A percentile compares a stretch with the other conserved stretches of the same genome.
These are phyloP conservation scores for Tetramorium parvispinum DNA, from an alignment of 1,140 invertebrate genomes.

Conservation along the genomic window DNA sequence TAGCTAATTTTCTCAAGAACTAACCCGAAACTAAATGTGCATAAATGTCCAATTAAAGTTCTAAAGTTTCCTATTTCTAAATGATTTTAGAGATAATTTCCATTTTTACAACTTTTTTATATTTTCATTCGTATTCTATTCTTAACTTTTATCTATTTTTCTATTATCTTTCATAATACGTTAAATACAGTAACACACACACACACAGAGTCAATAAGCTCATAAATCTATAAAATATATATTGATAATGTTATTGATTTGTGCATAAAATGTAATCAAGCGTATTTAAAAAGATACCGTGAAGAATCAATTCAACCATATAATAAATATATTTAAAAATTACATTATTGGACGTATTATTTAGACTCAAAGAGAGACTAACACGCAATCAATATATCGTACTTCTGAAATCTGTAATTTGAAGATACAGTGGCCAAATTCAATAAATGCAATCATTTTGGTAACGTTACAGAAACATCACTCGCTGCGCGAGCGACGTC, in stretches of 20 bases:
- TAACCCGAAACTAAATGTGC: not conserved
- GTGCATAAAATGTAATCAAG: not conserved
- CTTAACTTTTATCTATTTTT: not conserved
- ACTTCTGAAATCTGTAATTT: not conserved
- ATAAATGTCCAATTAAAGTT: not conserved
- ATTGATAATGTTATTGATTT: not conserved
- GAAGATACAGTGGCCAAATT: not conserved
- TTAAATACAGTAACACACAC: not conserved
- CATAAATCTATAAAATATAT: not conserved
- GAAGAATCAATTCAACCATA: not conserved
- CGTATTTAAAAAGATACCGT: not conserved
- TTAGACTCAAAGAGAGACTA: not conserved
- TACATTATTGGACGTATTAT: not conserved
- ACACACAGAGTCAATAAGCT: too few species aligned
- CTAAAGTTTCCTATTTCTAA: too few species aligned
- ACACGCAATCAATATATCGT: not conserved
- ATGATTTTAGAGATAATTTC: not conserved
- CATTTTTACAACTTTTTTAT: not conserved
- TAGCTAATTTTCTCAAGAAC: conserved; percentile 1
- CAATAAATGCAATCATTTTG: conserved; percentile 7
- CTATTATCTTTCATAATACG: not conserved
- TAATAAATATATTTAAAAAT: conserved; percentile 5
- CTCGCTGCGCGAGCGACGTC: conserved; percentile 50
- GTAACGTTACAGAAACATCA: conserved; percentile 4
- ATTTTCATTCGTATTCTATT: not conserved